Evolutionary conservation across 2,888 invertebrate genomes (phyloP).

Genomic region (Dolichopus griseipennis): DNA sequence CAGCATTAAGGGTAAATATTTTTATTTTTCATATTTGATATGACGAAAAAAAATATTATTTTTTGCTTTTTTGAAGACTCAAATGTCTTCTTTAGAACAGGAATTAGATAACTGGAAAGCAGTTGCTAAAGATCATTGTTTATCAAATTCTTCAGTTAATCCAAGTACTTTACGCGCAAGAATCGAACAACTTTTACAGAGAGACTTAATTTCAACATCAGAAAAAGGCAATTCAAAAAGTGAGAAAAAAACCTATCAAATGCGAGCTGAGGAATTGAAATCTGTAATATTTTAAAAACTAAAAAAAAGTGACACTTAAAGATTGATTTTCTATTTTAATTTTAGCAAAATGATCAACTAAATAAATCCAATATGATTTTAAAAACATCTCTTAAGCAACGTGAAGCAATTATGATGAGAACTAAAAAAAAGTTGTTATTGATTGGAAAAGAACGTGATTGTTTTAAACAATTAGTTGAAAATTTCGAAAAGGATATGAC

Average conservation of each 20-base stretch:
- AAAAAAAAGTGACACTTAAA: no score
- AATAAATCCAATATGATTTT: constrained; percentile 54
- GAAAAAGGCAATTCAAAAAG: constrained; percentile 43
- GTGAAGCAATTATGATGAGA: constrained; percentile 59
- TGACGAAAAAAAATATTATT: no score
- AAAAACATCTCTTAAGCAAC: constrained; percentile 54
- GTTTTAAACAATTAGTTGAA: constrained; percentile 69
- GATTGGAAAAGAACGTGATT: constrained; percentile 66
- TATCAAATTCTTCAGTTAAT: constrained; percentile 46
- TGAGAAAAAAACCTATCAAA: constrained; percentile 49
- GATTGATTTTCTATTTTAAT: constrained; percentile 17
- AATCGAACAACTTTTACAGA: constrained; percentile 59
- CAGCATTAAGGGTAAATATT: constrained; percentile 42
- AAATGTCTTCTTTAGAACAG: constrained; percentile 33
- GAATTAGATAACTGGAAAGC: constrained; percentile 54
- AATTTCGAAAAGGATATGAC: constrained; percentile 76
- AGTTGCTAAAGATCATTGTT: constrained; percentile 50
- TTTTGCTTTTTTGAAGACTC: constrained; percentile 25
- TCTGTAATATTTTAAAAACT: constrained; percentile 37
- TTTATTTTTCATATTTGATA: no score
- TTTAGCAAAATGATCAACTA: constrained; percentile 53
- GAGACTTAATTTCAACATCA: constrained; percentile 55
- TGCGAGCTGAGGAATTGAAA: constrained; percentile 51
- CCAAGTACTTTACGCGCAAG: constrained; percentile 50
- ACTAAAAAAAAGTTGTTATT: constrained; percentile 64